phyloP scores from a whole-genome alignment of 2,888 invertebrate species.

The Gastracanthus pulcherrimus region DNA sequence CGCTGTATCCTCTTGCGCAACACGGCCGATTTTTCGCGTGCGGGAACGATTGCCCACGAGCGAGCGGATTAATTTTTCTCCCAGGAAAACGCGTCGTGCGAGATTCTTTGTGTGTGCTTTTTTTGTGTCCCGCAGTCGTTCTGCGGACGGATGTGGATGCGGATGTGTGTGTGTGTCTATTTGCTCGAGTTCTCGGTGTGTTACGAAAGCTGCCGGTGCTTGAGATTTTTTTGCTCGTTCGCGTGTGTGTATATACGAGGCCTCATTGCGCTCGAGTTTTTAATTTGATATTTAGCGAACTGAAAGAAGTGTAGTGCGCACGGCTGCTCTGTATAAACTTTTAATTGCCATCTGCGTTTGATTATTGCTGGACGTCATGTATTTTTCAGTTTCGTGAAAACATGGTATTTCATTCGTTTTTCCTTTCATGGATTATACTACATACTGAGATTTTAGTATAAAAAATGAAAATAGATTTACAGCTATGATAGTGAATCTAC shows the following conservation, averaged over 20 bases:
- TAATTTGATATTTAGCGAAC: slow-evolving; percentile 44
- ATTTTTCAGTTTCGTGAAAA: slow-evolving; percentile 3
- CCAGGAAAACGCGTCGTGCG: neutral
- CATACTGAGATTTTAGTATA: neutral
- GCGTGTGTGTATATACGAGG: neutral
- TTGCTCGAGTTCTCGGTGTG: too few relatives aligned
- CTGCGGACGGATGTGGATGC: neutral
- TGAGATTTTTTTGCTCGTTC: neutral
- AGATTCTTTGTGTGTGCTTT: neutral
- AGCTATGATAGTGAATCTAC: too few relatives aligned
- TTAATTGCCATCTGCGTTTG: slow-evolving; percentile 37
- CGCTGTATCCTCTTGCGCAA: neutral
- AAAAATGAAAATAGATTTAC: too few relatives aligned
- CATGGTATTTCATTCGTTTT: neutral
- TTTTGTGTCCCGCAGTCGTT: neutral
- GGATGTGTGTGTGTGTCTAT: too few relatives aligned
- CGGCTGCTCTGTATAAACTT: slow-evolving; percentile 16
- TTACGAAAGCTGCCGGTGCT: neutral
- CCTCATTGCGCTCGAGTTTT: slow-evolving; percentile 32
- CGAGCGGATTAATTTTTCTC: slow-evolving; percentile 32
- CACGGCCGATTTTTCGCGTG: neutral
- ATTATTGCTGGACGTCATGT: slow-evolving; percentile 20
- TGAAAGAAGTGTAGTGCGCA: neutral
- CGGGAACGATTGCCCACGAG: neutral
- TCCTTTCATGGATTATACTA: neutral